A percentile compares a stretch with the other conserved stretches of the same genome.
Conservation (phyloP, 2,797 vertebrate genomes). For the Lerista edwardsae region DNA sequence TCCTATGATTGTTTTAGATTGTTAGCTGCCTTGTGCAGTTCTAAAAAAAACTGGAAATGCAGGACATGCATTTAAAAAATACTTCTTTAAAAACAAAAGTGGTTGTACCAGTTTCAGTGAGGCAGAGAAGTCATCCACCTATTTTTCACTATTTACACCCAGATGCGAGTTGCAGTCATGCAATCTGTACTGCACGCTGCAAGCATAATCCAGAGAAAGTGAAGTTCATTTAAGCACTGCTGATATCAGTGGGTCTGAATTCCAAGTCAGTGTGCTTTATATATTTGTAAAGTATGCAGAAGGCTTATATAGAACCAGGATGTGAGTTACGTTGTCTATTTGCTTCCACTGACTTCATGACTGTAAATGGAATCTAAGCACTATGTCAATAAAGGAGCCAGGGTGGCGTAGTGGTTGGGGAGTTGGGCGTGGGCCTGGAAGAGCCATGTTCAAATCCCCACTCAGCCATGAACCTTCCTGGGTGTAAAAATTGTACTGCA, state of each 20-base stretch:
- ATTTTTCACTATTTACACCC: background rate
- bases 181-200: background rate
- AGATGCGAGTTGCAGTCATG: background rate
- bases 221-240: background rate
- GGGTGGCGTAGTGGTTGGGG: no score
- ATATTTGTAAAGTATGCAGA: background rate
- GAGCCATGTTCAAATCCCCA: no score
- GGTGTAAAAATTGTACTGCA: background rate
- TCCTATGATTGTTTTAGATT: no score
- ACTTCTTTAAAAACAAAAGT: background rate
- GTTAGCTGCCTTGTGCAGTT: no score
- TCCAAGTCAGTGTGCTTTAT: background rate
- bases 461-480: no score
- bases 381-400: no score
- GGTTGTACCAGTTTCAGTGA: background rate
- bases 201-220: conserved; percentile 1
- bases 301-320: background rate
- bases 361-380: background rate
- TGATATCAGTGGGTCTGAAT: background rate
- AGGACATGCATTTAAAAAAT: no score
- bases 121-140: background rate
- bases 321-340: background rate
- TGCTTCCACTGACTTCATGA: background rate
- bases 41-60: no score
- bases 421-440: no score